Conservation (phyloP, 2,797 vertebrate species). For the Amazona finschi region DNA sequence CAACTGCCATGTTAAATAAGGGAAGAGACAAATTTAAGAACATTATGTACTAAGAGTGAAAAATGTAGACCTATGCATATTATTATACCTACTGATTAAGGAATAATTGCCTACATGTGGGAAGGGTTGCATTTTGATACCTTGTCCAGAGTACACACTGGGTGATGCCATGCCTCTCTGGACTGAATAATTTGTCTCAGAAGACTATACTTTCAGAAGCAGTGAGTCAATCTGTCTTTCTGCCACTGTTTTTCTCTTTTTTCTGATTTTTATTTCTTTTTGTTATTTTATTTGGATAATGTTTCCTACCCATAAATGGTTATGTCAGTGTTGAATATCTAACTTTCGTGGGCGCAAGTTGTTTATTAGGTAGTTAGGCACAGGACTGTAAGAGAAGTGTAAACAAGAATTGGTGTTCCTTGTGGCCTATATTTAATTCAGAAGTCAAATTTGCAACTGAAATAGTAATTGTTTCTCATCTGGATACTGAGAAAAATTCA, state of each 20-base stretch:
- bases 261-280: background rate
- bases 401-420: slow-evolving; percentile 5
- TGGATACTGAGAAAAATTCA: background rate
- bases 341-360: slow-evolving; percentile 11
- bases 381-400: background rate
- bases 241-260: background rate
- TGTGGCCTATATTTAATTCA: background rate
- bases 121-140: slow-evolving; percentile 30
- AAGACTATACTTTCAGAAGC: slow-evolving; percentile 15
- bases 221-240: background rate
- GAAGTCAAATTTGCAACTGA: background rate
- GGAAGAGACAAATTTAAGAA: background rate
- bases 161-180: background rate
- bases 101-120: slow-evolving; percentile 3
- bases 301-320: background rate
- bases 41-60: background rate
- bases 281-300: background rate
- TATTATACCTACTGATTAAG: background rate
- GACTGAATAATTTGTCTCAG: slow-evolving; percentile 11
- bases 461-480: background rate
- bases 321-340: background rate
- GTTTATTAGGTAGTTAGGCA: slow-evolving; percentile 29
- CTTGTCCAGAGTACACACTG: background rate
- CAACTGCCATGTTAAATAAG: background rate
- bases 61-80: background rate